Percentiles rank a stretch among this genome's conserved stretches.
Evolutionary conservation across 2,797 vertebrate genomes (phyloP).

Genomic region (Thalassophryne amazonica): DNA sequence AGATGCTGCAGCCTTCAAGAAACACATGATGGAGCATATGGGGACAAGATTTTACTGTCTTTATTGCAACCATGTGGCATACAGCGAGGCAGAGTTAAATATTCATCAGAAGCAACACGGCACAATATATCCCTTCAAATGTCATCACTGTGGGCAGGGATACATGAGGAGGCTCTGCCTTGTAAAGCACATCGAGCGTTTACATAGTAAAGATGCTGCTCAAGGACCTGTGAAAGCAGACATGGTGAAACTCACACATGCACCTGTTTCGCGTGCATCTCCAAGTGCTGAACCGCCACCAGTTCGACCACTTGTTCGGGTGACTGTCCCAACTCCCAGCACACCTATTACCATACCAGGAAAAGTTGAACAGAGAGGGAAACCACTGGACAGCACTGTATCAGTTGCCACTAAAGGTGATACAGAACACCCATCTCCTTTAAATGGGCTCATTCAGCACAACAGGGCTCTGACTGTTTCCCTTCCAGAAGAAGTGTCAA

Average conservation of each 20-base stretch:
- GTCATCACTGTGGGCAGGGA: conserved; percentile 90
- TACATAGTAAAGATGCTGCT: conserved; percentile 74
- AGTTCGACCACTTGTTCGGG: conserved; percentile 38
- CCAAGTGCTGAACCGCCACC: conserved; percentile 27
- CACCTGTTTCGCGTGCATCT: conserved; percentile 54
- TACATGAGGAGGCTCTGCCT: conserved; percentile 90
- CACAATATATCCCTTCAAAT: conserved; percentile 84
- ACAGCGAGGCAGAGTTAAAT: conserved; percentile 88
- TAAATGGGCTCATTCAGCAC: conserved; percentile 82
- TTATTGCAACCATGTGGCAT: conserved; percentile 86
- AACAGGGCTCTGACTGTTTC: conserved; percentile 89
- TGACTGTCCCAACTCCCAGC: conserved; percentile 36
- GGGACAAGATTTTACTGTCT: conserved; percentile 88
- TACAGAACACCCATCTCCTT: conserved; percentile 81
- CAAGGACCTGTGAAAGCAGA: conserved; percentile 42
- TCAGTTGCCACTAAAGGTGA: conserved; percentile 67
- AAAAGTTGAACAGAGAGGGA: conserved; percentile 40
- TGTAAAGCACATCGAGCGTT: conserved; percentile 87
- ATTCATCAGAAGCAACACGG: conserved; percentile 88
- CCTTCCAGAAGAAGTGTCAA: conserved; percentile 87
- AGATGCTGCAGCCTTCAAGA: conserved; percentile 79
- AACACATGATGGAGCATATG: conserved; percentile 84
- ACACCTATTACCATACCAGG: conserved; percentile 28
- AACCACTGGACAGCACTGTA: conserved; percentile 38
- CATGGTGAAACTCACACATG: conserved; percentile 19